These are phyloP conservation scores for Ephydatia muelleri DNA, from an alignment of 37 sponge, comb jelly and placozoan species.

Conservation along the genomic window DNA sequence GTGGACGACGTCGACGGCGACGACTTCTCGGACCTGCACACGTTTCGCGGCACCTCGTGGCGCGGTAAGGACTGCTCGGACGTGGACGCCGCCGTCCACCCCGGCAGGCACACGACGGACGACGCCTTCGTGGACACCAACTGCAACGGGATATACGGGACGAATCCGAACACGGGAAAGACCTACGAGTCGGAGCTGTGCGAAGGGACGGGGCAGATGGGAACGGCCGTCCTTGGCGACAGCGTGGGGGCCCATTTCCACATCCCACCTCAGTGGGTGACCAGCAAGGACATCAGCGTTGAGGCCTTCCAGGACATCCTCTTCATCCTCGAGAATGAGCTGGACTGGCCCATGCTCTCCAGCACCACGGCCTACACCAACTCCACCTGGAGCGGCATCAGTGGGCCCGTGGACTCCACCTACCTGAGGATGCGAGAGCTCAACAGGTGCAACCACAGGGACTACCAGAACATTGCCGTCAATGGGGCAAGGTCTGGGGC, in stretches of 20 bases:
- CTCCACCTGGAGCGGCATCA: constrained; percentile 64
- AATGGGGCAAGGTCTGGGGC: constrained; percentile 81
- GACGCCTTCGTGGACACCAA: constrained; percentile 81
- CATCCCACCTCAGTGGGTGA: constrained; percentile 81
- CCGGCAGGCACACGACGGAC: constrained; percentile 61
- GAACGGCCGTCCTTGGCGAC: constrained; percentile 83
- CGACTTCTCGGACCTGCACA: constrained; percentile 62
- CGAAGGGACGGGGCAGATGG: constrained; percentile 71
- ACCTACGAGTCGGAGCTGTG: constrained; percentile 89
- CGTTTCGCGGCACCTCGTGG: constrained; percentile 86
- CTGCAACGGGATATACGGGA: constrained; percentile 88
- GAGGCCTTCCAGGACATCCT: constrained; percentile 66
- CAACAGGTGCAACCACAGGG: constrained; percentile 92
- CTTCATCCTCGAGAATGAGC: constrained; percentile 84
- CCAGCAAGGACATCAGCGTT: constrained; percentile 54
- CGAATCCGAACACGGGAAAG: constrained; percentile 56
- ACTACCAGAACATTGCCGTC: constrained; percentile 92
- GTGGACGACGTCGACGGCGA: constrained; percentile 81
- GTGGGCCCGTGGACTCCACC: constrained; percentile 80
- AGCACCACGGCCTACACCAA: constrained; percentile 74
- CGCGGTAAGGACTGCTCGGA: constrained; percentile 92
- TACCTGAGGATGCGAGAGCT: constrained; percentile 54
- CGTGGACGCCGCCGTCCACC: constrained; percentile 47
- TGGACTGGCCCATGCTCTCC: constrained; percentile 96
- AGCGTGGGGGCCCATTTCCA: constrained; percentile 93